These are phyloP conservation scores for Terebella lapidaria DNA, from an alignment of 2,888 invertebrate species.

Conservation along the genomic window DNA sequence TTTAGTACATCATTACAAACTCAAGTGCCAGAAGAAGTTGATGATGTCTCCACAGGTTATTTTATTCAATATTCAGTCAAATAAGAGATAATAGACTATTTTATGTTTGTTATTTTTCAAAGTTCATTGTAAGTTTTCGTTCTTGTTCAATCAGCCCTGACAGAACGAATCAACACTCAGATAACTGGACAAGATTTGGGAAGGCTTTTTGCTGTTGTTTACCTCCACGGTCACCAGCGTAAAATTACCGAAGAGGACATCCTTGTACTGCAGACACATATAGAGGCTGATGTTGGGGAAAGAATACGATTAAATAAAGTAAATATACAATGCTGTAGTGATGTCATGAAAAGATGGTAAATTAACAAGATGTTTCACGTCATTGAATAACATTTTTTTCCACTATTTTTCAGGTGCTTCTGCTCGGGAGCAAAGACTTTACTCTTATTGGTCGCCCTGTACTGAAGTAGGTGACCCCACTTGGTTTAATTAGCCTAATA, in stretches of 20 bases:
- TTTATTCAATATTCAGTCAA: no score
- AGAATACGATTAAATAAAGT: conserved; percentile 56
- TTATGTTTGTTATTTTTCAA: no score
- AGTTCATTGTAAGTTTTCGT: no score
- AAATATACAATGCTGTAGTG: neutral
- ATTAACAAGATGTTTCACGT: no score
- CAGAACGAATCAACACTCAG: neutral
- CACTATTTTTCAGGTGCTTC: neutral
- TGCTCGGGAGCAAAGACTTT: neutral
- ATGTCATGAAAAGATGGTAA: no score
- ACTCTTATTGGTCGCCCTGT: neutral
- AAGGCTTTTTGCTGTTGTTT: conserved; percentile 55
- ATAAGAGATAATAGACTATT: no score
- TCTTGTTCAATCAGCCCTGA: no score
- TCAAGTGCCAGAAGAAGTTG: no score
- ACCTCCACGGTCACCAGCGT: conserved; percentile 50
- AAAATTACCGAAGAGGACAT: conserved; percentile 55
- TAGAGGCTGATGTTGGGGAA: conserved; percentile 54
- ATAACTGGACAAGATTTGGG: conserved; percentile 22
- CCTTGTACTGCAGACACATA: conserved; percentile 47
- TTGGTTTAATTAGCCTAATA: neutral
- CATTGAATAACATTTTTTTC: neutral
- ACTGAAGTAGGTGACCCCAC: neutral
- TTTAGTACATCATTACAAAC: no score
- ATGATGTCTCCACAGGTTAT: no score